Evolutionary conservation across 2,797 vertebrate species (phyloP).

Genomic region (Dicrostonyx torquatus): DNA sequence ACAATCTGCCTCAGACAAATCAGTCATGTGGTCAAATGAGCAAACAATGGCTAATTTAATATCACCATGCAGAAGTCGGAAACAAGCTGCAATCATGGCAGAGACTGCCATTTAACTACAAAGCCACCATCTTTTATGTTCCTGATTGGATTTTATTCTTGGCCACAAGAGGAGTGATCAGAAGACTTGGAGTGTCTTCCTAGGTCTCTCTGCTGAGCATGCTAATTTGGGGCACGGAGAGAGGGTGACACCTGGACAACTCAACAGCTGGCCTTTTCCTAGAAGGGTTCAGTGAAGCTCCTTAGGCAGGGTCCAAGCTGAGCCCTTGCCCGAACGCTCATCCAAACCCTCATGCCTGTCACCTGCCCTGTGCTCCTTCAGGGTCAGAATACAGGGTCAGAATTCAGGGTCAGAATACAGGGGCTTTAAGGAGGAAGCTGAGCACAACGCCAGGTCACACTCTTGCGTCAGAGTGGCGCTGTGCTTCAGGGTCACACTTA

Average conservation of each 20-base stretch:
- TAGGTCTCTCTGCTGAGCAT: conserved; percentile 33
- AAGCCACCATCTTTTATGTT: conserved; percentile 69
- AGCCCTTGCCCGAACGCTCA: not conserved
- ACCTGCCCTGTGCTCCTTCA: not conserved
- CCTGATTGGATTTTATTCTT: conserved; percentile 76
- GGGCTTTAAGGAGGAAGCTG: not conserved
- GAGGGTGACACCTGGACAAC: conserved; percentile 4
- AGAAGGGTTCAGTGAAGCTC: not conserved
- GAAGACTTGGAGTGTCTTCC: conserved; percentile 18
- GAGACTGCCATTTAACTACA: conserved; percentile 63
- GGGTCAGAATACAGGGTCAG: not conserved
- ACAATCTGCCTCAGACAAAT: conserved; percentile 67
- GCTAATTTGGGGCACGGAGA: conserved; percentile 32
- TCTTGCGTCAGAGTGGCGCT: not conserved
- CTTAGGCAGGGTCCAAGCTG: conserved; percentile 25
- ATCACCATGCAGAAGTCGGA: conserved; percentile 71
- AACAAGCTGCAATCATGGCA: conserved; percentile 68
- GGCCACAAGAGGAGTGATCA: conserved; percentile 54
- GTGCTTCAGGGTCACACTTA: not conserved
- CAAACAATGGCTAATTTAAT: conserved; percentile 79
- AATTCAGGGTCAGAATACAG: not conserved
- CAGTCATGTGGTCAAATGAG: conserved; percentile 70
- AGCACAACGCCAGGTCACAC: not conserved
- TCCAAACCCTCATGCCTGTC: not conserved
- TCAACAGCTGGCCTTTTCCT: not conserved